Percentiles rank a stretch among this genome's conserved stretches.
phyloP scores from a whole-genome alignment of 1,140 invertebrate genomes.

The Reticulitermes speratus region DNA sequence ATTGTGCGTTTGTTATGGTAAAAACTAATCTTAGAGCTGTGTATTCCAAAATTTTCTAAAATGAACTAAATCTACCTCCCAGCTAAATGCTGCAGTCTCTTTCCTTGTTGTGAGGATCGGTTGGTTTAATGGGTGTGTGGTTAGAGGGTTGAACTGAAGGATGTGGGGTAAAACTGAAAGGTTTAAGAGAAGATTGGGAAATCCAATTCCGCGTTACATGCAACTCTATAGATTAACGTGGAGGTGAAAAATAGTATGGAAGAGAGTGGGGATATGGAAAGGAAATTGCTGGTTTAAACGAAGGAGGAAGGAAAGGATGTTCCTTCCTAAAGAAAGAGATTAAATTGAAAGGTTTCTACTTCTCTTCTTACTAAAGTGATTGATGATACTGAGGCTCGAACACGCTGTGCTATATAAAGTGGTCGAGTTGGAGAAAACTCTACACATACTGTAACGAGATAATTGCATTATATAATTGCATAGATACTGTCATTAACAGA shows the following conservation, averaged over 20 bases:
- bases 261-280: background rate
- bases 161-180: conserved; percentile 1
- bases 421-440: background rate
- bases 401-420: background rate
- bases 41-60: no score
- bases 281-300: background rate
- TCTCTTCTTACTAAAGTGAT: background rate
- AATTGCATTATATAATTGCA: no score
- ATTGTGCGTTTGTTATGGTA: no score
- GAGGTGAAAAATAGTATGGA: background rate
- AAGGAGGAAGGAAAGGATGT: background rate
- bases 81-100: no score
- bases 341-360: background rate
- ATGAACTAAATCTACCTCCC: no score
- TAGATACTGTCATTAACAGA: no score
- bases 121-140: background rate
- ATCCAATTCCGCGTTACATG: conserved; percentile 15
- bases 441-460: background rate
- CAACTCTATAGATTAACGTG: conserved; percentile 5
- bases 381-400: background rate
- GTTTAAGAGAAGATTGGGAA: conserved; percentile 18
- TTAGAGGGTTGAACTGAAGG: conserved; percentile 1
- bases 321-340: background rate
- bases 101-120: background rate
- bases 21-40: no score